Percentiles rank a stretch among this genome's conserved stretches.
Evolutionary conservation across 2,113 vertebrate species (phyloP).

Genomic region (human): GRCh38 chrX:6574001-6574500

Average conservation of each 20-base stretch:
- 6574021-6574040: neutral
- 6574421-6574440: neutral
- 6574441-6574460: neutral
- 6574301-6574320: neutral
- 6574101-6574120: slow-evolving; percentile 31
- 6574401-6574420: neutral
- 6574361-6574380: neutral
- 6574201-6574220: slow-evolving; percentile 57
- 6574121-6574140: neutral
- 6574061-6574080: fast-evolving
- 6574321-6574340: neutral
- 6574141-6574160: slow-evolving; percentile 28
- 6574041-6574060: neutral
- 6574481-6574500: neutral
- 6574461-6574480: too few species aligned
- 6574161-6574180: neutral
- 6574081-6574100: neutral
- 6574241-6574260: slow-evolving; percentile 49
- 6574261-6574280: slow-evolving; percentile 48
- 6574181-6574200: neutral
- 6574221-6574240: slow-evolving; percentile 40
- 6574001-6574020: neutral
- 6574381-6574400: slow-evolving; percentile 38
- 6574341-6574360: slow-evolving; percentile 27
- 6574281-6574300: slow-evolving; percentile 58